These are phyloP conservation scores for Parazoanthus darwini DNA, from an alignment of 92 coral and sea anemone species.

Conservation along the genomic window DNA sequence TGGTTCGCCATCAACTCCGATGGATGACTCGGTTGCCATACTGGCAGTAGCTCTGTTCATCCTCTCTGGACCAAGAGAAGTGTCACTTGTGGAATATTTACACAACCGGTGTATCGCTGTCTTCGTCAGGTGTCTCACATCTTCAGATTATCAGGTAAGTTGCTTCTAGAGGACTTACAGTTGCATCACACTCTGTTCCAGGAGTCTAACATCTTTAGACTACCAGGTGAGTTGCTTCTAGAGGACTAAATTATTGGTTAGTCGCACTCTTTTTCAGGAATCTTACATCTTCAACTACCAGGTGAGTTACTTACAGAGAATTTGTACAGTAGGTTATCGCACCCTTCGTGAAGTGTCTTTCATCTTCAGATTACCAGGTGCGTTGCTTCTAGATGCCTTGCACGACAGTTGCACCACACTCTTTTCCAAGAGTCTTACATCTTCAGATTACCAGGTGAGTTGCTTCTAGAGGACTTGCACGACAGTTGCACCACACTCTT, in stretches of 20 bases:
- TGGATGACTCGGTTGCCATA: conserved; percentile 89
- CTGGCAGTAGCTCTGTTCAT: conserved; percentile 87
- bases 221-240: no score
- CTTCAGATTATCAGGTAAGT: conserved; percentile 74
- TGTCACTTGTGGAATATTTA: conserved; percentile 77
- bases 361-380: neutral
- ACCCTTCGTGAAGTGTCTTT: no score
- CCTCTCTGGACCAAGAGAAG: conserved; percentile 91
- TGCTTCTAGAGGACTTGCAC: neutral
- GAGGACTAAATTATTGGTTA: no score
- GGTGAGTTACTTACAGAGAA: no score
- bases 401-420: conserved; percentile 76
- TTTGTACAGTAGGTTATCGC: neutral
- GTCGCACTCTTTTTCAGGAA: no score
- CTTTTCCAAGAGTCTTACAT: conserved; percentile 73
- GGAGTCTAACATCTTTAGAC: no score
- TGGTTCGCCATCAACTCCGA: conserved; percentile 34
- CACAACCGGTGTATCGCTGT: conserved; percentile 82
- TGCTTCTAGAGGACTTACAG: neutral
- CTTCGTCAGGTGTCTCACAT: conserved; percentile 80
- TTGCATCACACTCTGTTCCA: no score
- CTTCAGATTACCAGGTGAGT: conserved; percentile 72
- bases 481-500: no score
- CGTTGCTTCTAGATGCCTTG: conserved; percentile 73
- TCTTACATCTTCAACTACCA: no score